Percentiles rank a stretch among this genome's conserved stretches.
Evolutionary conservation across 2,888 invertebrate genomes (phyloP).

Genomic region (Scaptomyza flava): DNA sequence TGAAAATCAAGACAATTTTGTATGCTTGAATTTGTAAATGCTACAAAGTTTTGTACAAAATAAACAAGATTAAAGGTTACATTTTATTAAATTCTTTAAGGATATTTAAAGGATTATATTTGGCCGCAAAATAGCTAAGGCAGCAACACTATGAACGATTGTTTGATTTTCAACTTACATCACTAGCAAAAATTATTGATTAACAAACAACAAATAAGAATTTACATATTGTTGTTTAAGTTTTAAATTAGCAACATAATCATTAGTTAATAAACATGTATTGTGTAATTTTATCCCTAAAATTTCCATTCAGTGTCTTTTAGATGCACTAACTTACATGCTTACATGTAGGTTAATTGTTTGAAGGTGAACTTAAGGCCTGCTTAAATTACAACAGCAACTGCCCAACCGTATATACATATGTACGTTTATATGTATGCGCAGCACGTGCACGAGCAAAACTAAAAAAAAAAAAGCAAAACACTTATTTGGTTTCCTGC

Average conservation of each 20-base stretch:
- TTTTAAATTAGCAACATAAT: conserved; percentile 15
- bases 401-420: not conserved
- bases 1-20: not conserved
- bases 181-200: conserved; percentile 14
- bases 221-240: conserved; percentile 11
- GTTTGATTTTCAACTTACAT: not conserved
- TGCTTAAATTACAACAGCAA: conserved; percentile 10
- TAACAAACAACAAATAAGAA: conserved; percentile 1
- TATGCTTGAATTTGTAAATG: no score
- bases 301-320: conserved; percentile 71
- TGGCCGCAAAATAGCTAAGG: not conserved
- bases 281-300: conserved; percentile 50
- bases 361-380: conserved; percentile 26
- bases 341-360: conserved; percentile 24
- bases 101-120: not conserved
- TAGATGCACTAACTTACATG: conserved; percentile 31
- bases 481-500: conserved; percentile 10
- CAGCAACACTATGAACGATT: not conserved
- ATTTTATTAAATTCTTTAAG: not conserved
- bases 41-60: no score
- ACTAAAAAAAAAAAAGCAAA: not conserved
- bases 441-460: not conserved
- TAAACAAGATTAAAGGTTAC: no score
- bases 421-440: not conserved
- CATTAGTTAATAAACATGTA: conserved; percentile 54